Conservation (phyloP, 2,797 vertebrate genomes). For the Dipus sagitta region DNA sequence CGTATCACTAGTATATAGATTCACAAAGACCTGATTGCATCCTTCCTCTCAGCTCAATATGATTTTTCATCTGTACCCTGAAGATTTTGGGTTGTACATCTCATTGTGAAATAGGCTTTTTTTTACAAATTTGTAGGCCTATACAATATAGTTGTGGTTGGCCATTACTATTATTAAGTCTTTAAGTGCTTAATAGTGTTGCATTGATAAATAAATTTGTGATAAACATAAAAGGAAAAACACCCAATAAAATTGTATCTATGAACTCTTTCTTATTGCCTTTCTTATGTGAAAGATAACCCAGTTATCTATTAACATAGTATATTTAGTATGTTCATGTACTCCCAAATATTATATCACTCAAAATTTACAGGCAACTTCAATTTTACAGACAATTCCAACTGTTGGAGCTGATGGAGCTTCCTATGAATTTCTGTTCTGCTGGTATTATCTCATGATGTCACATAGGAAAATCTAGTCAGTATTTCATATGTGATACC, state of each 20-base stretch:
- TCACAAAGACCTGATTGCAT: background rate
- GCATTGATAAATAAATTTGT: conserved; percentile 20
- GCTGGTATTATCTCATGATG: background rate
- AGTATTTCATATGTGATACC: background rate
- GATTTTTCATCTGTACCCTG: conserved; percentile 27
- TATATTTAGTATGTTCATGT: background rate
- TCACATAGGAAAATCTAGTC: background rate
- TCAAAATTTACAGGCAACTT: conserved; percentile 8
- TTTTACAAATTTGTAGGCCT: conserved; percentile 1
- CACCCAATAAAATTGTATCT: conserved; percentile 6
- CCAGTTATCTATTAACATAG: background rate
- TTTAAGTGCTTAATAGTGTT: conserved; percentile 41
- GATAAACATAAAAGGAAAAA: conserved; percentile 1
- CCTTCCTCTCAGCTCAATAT: background rate
- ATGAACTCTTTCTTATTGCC: conserved; percentile 3
- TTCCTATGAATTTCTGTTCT: conserved; percentile 43
- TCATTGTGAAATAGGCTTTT: background rate
- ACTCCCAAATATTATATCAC: background rate
- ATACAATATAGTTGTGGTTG: background rate
- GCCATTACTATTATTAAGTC: conserved; percentile 12
- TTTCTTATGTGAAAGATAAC: conserved; percentile 20
- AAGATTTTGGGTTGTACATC: background rate
- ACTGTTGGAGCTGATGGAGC: background rate
- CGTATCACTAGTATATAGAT: background rate
- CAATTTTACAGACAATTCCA: background rate